Conservation (phyloP, 1,140 invertebrate genomes). For the Monomorium pharaonis region DNA sequence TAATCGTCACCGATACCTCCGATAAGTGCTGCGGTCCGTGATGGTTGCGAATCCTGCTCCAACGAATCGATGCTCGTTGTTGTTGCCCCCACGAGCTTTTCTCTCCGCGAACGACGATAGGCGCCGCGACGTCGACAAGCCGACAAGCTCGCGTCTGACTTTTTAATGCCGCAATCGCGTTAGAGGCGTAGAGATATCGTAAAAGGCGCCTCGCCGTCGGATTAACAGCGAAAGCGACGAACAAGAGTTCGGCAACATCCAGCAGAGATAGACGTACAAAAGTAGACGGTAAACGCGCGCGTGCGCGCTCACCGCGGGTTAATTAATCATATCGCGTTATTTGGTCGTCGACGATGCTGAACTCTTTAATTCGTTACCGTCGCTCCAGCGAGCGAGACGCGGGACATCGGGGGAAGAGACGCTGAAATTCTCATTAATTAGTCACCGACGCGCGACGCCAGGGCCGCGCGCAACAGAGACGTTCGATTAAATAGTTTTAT, state of each 20-base stretch:
- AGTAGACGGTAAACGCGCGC: background rate
- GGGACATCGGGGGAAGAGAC: background rate
- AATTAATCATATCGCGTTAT: slow-evolving; percentile 60
- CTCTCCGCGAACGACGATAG: background rate
- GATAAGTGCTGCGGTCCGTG: background rate
- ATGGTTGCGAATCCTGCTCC: background rate
- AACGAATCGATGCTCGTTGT: background rate
- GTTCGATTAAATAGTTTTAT: slow-evolving; percentile 55
- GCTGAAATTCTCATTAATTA: slow-evolving; percentile 65
- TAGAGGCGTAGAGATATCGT: slow-evolving; percentile 9
- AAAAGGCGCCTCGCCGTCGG: background rate
- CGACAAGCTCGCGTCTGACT: background rate
- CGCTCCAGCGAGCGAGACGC: background rate
- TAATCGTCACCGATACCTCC: background rate
- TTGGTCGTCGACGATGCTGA: slow-evolving; percentile 22
- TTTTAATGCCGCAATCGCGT: slow-evolving; percentile 17
- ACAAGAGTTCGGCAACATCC: background rate
- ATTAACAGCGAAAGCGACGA: slow-evolving; percentile 30
- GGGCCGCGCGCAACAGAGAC: slow-evolving; percentile 5
- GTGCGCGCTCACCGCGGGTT: background rate
- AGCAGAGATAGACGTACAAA: background rate
- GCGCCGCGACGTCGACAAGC: background rate
- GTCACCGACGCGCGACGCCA: background rate
- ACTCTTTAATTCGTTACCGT: slow-evolving; percentile 60
- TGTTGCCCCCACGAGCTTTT: background rate